Base-by-base conservation (phyloP, 1,140 invertebrate genomes). In the Diuraphis noxia region DNA sequence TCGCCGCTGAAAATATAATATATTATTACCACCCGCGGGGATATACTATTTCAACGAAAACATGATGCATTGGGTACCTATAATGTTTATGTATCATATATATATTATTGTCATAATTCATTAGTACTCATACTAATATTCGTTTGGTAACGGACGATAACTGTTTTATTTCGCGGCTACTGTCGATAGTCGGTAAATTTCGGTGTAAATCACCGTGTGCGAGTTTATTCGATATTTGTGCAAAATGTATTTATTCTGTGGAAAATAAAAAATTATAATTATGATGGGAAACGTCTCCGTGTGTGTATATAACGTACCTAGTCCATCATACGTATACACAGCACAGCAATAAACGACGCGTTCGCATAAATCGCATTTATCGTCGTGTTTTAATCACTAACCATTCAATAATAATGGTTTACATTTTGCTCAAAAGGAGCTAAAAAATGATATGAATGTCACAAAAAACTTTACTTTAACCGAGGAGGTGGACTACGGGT, bases 391-490 rank as follows among this genome's bases (percentile, higher is more conserved):
- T 56, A 56, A 87, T 56, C 49, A 38, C 23, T 87, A 56, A 21
- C 49, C 36, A 36, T 36, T 3, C 25, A 56, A 87, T 30, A 36
- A 52, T 87, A 87, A 87, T 49, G 38, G 56, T 87, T 56, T 56
- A 38, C 21, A 87, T n/a, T 38, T 36, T 36, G 34, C 38, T 63
- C 10, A 40, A 63, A 63, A 63, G 6, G 49, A 63, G 34, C 25
- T 88, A 88, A 88, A 88, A n/a, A 88, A 38, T 52, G 34, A 87
- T 88, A 88, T 41, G 86, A 23, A 88, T 38, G 86, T 63, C 49
- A 23, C 36, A 25, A 56, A 13, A 52, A 87, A 88, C 52, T 88
- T 88, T 63, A 5, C 25, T 88, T 17, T 40, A n/a, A 56, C 56
- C 5, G 56, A 72, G 56, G 56, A n/a, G 36, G 36, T 63, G 13